phyloP scores from a whole-genome alignment of 2,888 invertebrate genomes.

The Plutella xylostella region DNA sequence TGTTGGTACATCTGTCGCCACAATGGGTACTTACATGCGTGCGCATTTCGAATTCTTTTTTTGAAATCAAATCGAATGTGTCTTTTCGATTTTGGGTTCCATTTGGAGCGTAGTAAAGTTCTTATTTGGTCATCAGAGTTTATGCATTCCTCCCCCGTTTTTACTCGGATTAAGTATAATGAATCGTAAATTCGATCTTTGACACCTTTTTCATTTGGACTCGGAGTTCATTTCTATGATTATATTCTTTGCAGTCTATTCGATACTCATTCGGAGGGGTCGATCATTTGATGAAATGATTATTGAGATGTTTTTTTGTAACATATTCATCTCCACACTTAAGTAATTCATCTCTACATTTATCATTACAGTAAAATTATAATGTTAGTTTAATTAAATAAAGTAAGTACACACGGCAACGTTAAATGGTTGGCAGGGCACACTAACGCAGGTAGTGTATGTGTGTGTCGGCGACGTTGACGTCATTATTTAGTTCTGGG shows the following conservation, averaged over 20 bases:
- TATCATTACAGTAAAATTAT: too few relatives aligned
- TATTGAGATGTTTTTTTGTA: neutral
- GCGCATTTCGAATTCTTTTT: slow-evolving; percentile 51
- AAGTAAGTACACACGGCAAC: too few relatives aligned
- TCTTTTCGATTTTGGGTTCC: slow-evolving; percentile 8
- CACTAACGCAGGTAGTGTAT: too few relatives aligned
- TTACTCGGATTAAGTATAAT: slow-evolving; percentile 65
- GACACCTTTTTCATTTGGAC: slow-evolving; percentile 68
- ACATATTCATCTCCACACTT: neutral
- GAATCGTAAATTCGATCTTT: slow-evolving; percentile 71
- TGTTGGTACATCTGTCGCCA: slow-evolving; percentile 60
- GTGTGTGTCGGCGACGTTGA: too few relatives aligned
- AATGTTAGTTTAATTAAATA: too few relatives aligned
- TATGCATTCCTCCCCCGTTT: slow-evolving; percentile 37
- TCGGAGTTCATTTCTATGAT: slow-evolving; percentile 53
- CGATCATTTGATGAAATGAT: neutral
- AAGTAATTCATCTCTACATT: too few relatives aligned
- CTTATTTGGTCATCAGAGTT: too few relatives aligned
- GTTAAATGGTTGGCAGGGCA: too few relatives aligned
- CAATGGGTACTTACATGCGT: slow-evolving; percentile 62
- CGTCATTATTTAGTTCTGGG: too few relatives aligned
- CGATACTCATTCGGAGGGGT: slow-evolving; percentile 35
- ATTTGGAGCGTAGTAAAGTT: slow-evolving; percentile 14
- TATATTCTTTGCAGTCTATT: slow-evolving; percentile 35
- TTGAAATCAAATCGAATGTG: slow-evolving; percentile 33